Percentiles rank a stretch among this genome's conserved stretches.
Conservation (phyloP, 92 coral and sea anemone genomes). For the Parazoanthus swiftii region DNA sequence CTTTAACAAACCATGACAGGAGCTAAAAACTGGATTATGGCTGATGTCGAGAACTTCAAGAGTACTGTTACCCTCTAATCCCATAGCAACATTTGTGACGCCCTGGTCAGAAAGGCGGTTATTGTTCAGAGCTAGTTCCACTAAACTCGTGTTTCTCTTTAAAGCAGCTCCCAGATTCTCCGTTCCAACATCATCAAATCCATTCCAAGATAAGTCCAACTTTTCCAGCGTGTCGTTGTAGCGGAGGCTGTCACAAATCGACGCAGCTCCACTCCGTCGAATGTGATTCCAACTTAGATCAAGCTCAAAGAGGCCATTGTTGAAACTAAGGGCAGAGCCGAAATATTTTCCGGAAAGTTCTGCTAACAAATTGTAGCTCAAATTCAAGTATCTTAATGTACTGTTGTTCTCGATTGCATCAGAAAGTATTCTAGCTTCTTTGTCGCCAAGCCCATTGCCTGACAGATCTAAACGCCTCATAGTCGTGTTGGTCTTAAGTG, state of each 20-base stretch:
- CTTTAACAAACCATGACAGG: conserved; percentile 51
- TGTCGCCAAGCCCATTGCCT: conserved; percentile 82
- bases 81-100: conserved; percentile 62
- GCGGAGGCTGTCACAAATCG: conserved; percentile 66
- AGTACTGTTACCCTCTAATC: conserved; percentile 58
- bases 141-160: conserved; percentile 66
- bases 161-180: conserved; percentile 67
- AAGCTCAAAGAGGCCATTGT: conserved; percentile 73
- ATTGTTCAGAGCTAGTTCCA: conserved; percentile 65
- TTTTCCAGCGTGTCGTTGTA: conserved; percentile 69
- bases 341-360: conserved; percentile 76
- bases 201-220: conserved; percentile 84
- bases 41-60: conserved; percentile 66
- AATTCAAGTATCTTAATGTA: conserved; percentile 63
- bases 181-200: conserved; percentile 82
- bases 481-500: conserved; percentile 63
- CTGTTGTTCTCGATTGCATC: conserved; percentile 80
- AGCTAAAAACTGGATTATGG: conserved; percentile 64
- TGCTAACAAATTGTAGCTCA: conserved; percentile 82
- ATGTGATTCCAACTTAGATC: conserved; percentile 85
- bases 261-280: conserved; percentile 69
- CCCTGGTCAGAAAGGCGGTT: conserved; percentile 76
- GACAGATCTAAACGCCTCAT: conserved; percentile 74
- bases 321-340: conserved; percentile 76
- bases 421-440: conserved; percentile 73